phyloP scores from a whole-genome alignment of 1,140 invertebrate genomes.

The Drosophila ohnishii region DNA sequence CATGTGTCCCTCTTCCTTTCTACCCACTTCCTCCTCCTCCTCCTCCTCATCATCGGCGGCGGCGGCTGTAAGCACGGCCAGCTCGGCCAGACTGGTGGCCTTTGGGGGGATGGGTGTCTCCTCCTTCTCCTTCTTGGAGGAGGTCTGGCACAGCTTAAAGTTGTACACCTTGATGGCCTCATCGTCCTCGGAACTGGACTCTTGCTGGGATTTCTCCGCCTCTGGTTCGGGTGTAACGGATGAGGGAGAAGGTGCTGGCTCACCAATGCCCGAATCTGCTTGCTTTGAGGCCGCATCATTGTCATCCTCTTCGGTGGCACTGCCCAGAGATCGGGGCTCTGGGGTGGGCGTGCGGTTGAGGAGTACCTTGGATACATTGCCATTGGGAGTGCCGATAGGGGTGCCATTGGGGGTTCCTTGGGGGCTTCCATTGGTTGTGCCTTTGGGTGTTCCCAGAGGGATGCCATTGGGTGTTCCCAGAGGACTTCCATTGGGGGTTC shows the following conservation, averaged over 20 bases:
- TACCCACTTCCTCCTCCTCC: background rate
- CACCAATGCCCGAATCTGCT: conserved; percentile 76
- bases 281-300: conserved; percentile 74
- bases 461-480: conserved; percentile 6
- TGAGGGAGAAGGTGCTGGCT: conserved; percentile 65
- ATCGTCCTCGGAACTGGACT: conserved; percentile 82
- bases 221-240: conserved; percentile 60
- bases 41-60: conserved; percentile 9
- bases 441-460: conserved; percentile 2
- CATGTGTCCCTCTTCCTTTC: conserved; percentile 1
- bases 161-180: conserved; percentile 82
- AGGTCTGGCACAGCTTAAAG: conserved; percentile 78
- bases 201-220: conserved; percentile 47
- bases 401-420: conserved; percentile 1
- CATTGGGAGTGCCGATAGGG: conserved; percentile 5
- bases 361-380: conserved; percentile 75
- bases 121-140: conserved; percentile 38
- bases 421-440: conserved; percentile 4
- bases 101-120: background rate
- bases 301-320: conserved; percentile 56
- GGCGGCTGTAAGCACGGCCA: conserved; percentile 40
- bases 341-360: conserved; percentile 78
- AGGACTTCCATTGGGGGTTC: conserved; percentile 21
- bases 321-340: conserved; percentile 71
- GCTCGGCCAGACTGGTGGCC: conserved; percentile 56